Evolutionary conservation across 1,140 invertebrate species (phyloP).

Genomic region (Trichonephila clavipes): DNA sequence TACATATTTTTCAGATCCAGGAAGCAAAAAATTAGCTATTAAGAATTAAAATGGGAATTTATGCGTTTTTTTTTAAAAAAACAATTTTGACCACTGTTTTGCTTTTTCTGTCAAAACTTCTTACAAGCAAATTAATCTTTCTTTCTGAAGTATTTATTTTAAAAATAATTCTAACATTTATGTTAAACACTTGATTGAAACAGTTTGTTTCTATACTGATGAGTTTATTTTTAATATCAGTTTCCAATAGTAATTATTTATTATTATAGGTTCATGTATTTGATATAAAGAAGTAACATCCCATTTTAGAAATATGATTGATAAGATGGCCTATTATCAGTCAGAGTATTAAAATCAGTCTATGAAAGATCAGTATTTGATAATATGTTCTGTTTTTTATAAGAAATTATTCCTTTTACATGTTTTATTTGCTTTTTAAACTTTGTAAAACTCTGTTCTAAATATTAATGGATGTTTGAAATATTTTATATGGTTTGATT

Average conservation of each 20-base stretch:
- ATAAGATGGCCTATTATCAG: conserved; percentile 34
- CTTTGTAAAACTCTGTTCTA: no score
- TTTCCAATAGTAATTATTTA: not conserved
- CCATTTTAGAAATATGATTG: not conserved
- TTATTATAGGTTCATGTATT: not conserved
- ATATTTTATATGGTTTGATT: no score
- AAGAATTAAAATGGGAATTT: no score
- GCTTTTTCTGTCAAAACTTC: no score
- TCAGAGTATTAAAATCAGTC: conserved; percentile 18
- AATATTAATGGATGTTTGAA: no score
- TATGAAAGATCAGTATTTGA: conserved; percentile 12
- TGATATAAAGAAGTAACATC: not conserved
- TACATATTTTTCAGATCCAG: no score
- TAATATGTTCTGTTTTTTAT: not conserved
- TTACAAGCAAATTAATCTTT: no score
- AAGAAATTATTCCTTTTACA: not conserved
- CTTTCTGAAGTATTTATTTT: not conserved
- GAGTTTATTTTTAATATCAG: not conserved
- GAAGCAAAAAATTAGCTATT: no score
- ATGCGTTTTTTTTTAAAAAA: no score
- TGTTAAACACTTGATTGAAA: not conserved
- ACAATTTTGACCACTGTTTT: no score
- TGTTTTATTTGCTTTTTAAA: not conserved
- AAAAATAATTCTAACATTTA: not conserved
- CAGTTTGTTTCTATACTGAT: not conserved